These are phyloP conservation scores for Alsophila aescularia DNA, from an alignment of 2,888 invertebrate genomes.

Conservation along the genomic window DNA sequence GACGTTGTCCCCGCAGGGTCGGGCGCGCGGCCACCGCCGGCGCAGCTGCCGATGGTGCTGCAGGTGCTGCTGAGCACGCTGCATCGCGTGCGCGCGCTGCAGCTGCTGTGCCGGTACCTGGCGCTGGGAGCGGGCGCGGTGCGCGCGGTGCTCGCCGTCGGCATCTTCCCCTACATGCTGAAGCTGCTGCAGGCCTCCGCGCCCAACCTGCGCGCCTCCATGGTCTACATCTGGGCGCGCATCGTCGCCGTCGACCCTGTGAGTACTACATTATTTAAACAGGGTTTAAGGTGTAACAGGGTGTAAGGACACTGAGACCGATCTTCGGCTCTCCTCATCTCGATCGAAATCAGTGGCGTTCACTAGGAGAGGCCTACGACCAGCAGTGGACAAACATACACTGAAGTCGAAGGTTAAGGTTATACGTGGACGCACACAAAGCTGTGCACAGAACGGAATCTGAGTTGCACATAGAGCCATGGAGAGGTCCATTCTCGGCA, in stretches of 20 bases:
- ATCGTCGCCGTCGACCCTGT: constrained; percentile 98
- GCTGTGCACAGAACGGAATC: too few species aligned
- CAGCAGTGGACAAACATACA: too few species aligned
- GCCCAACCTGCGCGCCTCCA: constrained; percentile 94
- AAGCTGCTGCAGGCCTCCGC: constrained; percentile 98
- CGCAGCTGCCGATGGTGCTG: constrained; percentile 98
- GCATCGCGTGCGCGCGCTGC: constrained; percentile 97
- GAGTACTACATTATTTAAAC: too few species aligned
- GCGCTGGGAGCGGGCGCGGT: constrained; percentile 96
- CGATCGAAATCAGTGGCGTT: too few species aligned
- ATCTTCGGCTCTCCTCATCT: too few species aligned
- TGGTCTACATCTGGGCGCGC: constrained; percentile 99
- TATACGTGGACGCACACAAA: too few species aligned
- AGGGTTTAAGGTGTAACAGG: too few species aligned
- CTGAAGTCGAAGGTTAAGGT: too few species aligned
- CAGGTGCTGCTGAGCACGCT: constrained; percentile 91
- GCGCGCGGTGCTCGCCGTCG: constrained; percentile 96
- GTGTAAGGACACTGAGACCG: too few species aligned
- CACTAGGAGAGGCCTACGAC: too few species aligned
- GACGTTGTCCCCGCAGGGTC: constrained; percentile 38
- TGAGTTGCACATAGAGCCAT: too few species aligned
- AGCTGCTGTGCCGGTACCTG: constrained; percentile 95
- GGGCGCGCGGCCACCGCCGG: constrained; percentile 91
- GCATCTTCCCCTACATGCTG: constrained; percentile 99
- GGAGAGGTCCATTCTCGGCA: too few species aligned